Conservation (phyloP, 2,888 invertebrate species). For the Hemaris fuciformis region DNA sequence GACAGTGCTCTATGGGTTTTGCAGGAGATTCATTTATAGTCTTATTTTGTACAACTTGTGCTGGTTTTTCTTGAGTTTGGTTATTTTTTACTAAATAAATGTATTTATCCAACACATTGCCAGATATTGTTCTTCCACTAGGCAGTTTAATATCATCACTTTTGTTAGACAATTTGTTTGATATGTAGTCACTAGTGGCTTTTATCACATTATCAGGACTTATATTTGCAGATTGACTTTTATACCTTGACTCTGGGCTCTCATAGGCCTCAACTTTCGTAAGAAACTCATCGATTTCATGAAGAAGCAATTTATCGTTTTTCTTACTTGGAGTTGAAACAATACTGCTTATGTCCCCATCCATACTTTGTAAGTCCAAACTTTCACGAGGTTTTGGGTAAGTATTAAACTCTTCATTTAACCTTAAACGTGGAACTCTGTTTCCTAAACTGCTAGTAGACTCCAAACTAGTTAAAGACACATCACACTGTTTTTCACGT, state of each 20-base stretch:
- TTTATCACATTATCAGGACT: constrained; percentile 66
- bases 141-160: constrained; percentile 55
- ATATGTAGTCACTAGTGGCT: constrained; percentile 66
- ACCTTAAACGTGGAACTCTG: constrained; percentile 44
- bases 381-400: constrained; percentile 27
- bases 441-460: constrained; percentile 36
- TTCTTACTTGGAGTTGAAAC: constrained; percentile 72
- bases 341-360: constrained; percentile 73
- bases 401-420: constrained; percentile 28
- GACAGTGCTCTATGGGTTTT: constrained; percentile 23
- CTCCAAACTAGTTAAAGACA: constrained; percentile 59
- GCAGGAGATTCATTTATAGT: constrained; percentile 26
- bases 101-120: constrained; percentile 66
- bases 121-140: constrained; percentile 59
- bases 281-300: constrained; percentile 76
- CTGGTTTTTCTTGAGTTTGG: constrained; percentile 38
- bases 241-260: constrained; percentile 58
- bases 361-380: constrained; percentile 67
- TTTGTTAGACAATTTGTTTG: constrained; percentile 57
- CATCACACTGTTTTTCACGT: constrained; percentile 44
- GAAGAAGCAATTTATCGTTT: constrained; percentile 66
- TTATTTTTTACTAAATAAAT: constrained; percentile 71
- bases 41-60: constrained; percentile 28
- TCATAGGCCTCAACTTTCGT: constrained; percentile 73
- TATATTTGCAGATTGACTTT: constrained; percentile 36